These are phyloP conservation scores for Ovis canadensis DNA, from an alignment of 2,113 vertebrate genomes.

Conservation along the genomic window DNA sequence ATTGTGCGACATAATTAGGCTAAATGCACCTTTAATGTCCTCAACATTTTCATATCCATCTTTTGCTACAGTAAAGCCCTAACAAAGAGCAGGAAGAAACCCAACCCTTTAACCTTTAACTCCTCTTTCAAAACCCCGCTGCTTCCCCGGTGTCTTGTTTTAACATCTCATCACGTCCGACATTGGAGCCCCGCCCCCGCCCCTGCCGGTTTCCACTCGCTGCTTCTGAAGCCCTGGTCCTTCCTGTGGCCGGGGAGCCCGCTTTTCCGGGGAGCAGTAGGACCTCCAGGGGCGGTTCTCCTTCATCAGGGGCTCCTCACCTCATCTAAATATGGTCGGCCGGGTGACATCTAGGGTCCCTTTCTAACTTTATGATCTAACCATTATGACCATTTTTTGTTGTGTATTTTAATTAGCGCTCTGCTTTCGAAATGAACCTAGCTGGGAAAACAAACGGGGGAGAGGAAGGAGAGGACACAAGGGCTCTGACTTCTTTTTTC, in stretches of 20 bases:
- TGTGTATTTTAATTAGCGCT: background rate
- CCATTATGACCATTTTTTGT: accelerated
- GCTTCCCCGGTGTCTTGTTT: no score
- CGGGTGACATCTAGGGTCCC: no score
- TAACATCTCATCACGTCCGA: accelerated
- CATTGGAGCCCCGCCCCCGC: accelerated
- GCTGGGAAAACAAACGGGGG: background rate
- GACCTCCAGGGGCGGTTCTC: accelerated
- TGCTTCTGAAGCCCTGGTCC: accelerated
- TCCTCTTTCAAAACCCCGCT: background rate
- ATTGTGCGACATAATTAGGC: no score
- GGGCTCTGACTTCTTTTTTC: background rate
- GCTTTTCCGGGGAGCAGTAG: accelerated
- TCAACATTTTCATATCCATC: no score
- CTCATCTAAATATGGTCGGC: accelerated
- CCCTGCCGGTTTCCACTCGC: accelerated
- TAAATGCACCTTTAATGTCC: background rate
- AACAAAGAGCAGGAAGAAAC: background rate
- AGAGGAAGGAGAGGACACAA: accelerated
- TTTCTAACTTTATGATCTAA: background rate
- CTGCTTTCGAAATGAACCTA: background rate
- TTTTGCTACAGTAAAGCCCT: background rate
- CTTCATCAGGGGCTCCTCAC: background rate
- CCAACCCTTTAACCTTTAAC: no score
- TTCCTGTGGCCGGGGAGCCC: accelerated